Base-by-base conservation (phyloP, 2,797 vertebrate species). In the Catostomus latipinnis region DNA sequence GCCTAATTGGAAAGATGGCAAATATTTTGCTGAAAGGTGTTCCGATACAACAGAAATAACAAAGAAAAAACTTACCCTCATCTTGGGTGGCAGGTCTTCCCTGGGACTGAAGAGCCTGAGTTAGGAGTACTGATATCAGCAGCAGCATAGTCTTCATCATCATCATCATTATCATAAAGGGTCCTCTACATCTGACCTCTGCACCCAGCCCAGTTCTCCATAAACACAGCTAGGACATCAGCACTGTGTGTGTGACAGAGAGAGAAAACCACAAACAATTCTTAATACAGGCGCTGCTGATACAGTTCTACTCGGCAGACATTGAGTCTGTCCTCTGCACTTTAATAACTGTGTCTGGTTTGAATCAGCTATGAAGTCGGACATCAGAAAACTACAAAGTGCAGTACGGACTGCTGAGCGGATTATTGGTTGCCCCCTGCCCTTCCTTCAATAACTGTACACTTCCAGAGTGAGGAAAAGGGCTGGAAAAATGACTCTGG, bases 81-180 rank as follows among this genome's bases (percentile, higher is more conserved):
- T 93, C 92, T 0, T 86, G 68, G 81, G 6, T 87, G 82, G 89
- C 87, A 43, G 92, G 91, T 67, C 90, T 88, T 65, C 90, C 84
- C 68, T 90, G 88, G 8, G 85, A 89, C 62, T 81, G 88, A 62
- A 91, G 74, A 81, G 90, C 81, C 61, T 91, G 92, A 84, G 87
- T 81, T 18, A 91, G 87, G 65, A 94, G 83, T 78, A 90, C 86
- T 79, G 49, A 67, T 67, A 84, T 45, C 16, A 92, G 80, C 84
- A 95, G 87, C 84, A 92, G 88, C 85, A 90, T 61, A 65, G 88
- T 90, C 86, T 88, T 91, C 88, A 88, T 91, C 86, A 87, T 90
- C 88, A 91, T 94, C 88, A 88, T 87, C 88, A 88, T 69, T 7
- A 50, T 57, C 11, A 63, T 13, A 1, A 46, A 88, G 85, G 78